Evolutionary conservation across 2,113 vertebrate genomes (phyloP).

Genomic region (Rousettus leschenaultii): DNA sequence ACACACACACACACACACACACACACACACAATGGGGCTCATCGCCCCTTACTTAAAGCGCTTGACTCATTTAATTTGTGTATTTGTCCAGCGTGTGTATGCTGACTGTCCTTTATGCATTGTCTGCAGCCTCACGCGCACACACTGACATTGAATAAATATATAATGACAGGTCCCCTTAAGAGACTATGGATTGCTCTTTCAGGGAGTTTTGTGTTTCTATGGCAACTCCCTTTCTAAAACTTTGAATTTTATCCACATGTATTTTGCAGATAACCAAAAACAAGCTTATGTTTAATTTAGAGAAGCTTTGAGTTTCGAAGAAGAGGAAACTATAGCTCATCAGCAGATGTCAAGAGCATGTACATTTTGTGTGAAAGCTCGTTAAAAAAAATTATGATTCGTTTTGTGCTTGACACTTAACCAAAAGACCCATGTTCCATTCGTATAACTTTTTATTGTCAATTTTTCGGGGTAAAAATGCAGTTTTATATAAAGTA

Average conservation of each 20-base stretch:
- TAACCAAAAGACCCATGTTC: slow-evolving; percentile 29
- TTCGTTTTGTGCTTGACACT: slow-evolving; percentile 34
- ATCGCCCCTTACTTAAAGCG: not conserved
- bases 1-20: not conserved
- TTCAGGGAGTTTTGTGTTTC: slow-evolving; percentile 61
- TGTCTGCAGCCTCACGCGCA: not conserved
- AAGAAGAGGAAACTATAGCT: slow-evolving; percentile 37
- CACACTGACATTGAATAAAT: not conserved
- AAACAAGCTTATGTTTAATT: slow-evolving; percentile 68
- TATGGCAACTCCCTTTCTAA: slow-evolving; percentile 59
- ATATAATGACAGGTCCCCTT: not conserved
- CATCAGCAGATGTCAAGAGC: slow-evolving; percentile 22
- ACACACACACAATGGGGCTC: not conserved
- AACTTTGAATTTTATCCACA: slow-evolving; percentile 63
- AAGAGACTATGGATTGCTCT: slow-evolving; percentile 39
- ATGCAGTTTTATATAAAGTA: not conserved
- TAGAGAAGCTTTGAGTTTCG: slow-evolving; percentile 55
- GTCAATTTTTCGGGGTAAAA: slow-evolving; percentile 28
- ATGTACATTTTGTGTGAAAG: slow-evolving; percentile 44
- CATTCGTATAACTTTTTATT: not conserved
- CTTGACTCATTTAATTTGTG: slow-evolving; percentile 39
- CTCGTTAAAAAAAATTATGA: not conserved
- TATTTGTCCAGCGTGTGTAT: slow-evolving; percentile 27
- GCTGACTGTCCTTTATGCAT: slow-evolving; percentile 29
- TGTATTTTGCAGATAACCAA: slow-evolving; percentile 54